Percentiles rank a stretch among this genome's conserved stretches.
Conservation (phyloP, 2,113 vertebrate genomes). For the Ancistrus triradiatus region DNA sequence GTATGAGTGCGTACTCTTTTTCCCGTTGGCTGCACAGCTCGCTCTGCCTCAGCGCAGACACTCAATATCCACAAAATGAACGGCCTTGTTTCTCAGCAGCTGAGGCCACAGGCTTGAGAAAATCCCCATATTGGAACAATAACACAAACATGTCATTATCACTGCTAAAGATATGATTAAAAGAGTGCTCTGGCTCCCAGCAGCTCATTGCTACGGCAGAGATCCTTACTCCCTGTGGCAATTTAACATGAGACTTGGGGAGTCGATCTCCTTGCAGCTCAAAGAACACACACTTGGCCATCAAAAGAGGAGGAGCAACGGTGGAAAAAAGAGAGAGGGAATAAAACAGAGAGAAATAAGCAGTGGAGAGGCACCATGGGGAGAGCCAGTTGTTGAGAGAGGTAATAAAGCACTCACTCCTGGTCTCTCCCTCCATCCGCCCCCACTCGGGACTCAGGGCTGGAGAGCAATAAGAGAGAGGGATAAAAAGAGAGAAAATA, state of each 20-base stretch:
- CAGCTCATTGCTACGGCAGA: background rate
- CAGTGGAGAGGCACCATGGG: conserved; percentile 24
- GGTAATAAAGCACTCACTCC: conserved; percentile 43
- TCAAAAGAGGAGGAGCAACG: conserved; percentile 19
- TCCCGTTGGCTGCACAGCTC: conserved; percentile 69
- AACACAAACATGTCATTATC: conserved; percentile 71
- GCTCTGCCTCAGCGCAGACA: conserved; percentile 72
- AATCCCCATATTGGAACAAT: conserved; percentile 62
- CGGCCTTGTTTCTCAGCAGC: conserved; percentile 71
- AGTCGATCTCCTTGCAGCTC: conserved; percentile 20
- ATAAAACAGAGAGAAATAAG: conserved; percentile 38
- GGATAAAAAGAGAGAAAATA: conserved; percentile 41
- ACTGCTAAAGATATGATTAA: conserved; percentile 55
- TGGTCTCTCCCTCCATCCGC: conserved; percentile 29
- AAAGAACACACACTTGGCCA: conserved; percentile 5
- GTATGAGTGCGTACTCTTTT: conserved; percentile 66
- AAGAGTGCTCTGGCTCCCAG: conserved; percentile 23
- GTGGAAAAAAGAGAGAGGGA: background rate
- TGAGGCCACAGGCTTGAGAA: conserved; percentile 62
- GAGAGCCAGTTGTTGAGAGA: conserved; percentile 35
- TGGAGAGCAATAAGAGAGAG: conserved; percentile 39
- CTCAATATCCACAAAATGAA: conserved; percentile 75
- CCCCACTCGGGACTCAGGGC: conserved; percentile 34
- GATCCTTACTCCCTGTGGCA: conserved; percentile 4
- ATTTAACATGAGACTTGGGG: conserved; percentile 30